Evolutionary conservation across 2,888 invertebrate genomes (phyloP).

Genomic region (Galeopsomyia nigrocyanea): DNA sequence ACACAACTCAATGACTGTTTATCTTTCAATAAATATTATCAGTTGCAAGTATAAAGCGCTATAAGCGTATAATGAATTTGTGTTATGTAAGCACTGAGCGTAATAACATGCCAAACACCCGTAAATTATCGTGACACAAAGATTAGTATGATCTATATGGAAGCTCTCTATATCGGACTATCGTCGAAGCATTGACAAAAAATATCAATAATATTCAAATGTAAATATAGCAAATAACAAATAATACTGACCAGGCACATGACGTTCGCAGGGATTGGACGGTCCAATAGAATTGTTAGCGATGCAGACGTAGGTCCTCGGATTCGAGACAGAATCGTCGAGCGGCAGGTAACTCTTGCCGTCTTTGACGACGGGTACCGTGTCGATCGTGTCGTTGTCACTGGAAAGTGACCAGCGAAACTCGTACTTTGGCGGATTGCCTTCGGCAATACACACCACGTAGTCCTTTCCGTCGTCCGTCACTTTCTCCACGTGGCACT

Average conservation of each 20-base stretch:
- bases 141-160: too few relatives aligned
- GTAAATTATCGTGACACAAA: too few relatives aligned
- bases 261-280: slow-evolving; percentile 71
- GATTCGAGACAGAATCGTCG: slow-evolving; percentile 74
- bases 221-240: background rate
- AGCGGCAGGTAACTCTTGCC: slow-evolving; percentile 76
- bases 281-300: slow-evolving; percentile 87
- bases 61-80: background rate
- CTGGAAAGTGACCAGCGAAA: slow-evolving; percentile 89
- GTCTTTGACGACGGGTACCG: slow-evolving; percentile 72
- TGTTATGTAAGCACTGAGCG: slow-evolving; percentile 17
- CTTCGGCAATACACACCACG: slow-evolving; percentile 83
- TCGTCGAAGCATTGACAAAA: slow-evolving; percentile 1
- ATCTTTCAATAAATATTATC: too few relatives aligned
- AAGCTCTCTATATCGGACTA: too few relatives aligned
- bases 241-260: slow-evolving; percentile 69
- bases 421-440: slow-evolving; percentile 83
- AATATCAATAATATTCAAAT: background rate
- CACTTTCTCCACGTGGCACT: slow-evolving; percentile 83
- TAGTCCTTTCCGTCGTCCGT: slow-evolving; percentile 82
- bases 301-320: slow-evolving; percentile 85
- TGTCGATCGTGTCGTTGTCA: slow-evolving; percentile 83
- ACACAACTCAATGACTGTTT: too few relatives aligned
- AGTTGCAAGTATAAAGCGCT: too few relatives aligned
- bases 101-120: slow-evolving; percentile 15